These are phyloP conservation scores for Lamellibrachia luymesi DNA, from an alignment of 1,140 invertebrate species.

Conservation along the genomic window DNA sequence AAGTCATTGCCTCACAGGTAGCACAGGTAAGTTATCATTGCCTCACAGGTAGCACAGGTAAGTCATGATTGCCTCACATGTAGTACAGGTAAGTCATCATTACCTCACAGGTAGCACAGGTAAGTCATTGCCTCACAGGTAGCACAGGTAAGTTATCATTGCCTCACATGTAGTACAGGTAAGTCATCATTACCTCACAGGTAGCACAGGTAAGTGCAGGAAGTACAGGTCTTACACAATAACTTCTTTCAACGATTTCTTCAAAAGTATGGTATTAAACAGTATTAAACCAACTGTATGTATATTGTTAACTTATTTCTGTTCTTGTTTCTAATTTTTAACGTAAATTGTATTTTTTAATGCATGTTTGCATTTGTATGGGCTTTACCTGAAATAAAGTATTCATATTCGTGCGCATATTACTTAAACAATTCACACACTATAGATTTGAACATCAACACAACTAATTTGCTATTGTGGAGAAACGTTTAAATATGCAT, in stretches of 20 bases:
- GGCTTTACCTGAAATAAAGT: background rate
- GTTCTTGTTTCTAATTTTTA: too few species aligned
- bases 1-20: conserved; percentile 60
- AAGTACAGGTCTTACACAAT: conserved; percentile 66
- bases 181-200: conserved; percentile 88
- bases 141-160: too few species aligned
- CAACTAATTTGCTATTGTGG: conserved; percentile 13
- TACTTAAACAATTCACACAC: too few species aligned
- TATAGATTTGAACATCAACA: background rate
- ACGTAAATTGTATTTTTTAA: too few species aligned
- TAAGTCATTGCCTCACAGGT: conserved; percentile 88
- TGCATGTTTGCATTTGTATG: background rate
- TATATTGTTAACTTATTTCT: too few species aligned
- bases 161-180: too few species aligned
- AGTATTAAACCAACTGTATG: too few species aligned
- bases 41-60: too few species aligned
- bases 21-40: conserved; percentile 72
- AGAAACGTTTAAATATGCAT: conserved; percentile 14
- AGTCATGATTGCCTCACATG: too few species aligned
- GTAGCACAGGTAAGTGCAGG: conserved; percentile 79
- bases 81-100: too few species aligned
- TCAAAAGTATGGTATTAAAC: too few species aligned
- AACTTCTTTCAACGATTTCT: too few species aligned
- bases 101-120: conserved; percentile 64
- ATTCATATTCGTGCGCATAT: background rate